A percentile compares a stretch with the other conserved stretches of the same genome.
phyloP scores from a whole-genome alignment of 2,113 vertebrate genomes.

The Penelope pileata region DNA sequence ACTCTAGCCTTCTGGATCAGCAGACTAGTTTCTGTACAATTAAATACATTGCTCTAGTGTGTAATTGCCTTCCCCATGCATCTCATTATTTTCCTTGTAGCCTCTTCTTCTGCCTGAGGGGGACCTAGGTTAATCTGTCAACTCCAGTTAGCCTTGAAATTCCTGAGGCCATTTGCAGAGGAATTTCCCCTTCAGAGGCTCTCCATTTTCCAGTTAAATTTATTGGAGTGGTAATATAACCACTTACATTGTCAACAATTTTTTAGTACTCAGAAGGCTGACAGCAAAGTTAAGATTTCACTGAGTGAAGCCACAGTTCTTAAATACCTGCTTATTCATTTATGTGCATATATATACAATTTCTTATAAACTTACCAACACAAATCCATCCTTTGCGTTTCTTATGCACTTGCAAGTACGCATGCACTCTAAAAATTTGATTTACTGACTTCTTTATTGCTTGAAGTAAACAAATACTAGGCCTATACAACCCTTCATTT shows the following conservation, averaged over 20 bases:
- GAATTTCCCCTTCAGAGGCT: conserved; percentile 43
- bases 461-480: neutral
- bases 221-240: neutral
- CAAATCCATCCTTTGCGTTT: neutral
- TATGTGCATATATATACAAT: neutral
- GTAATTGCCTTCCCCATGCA: conserved; percentile 43
- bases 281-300: neutral
- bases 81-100: conserved; percentile 61
- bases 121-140: conserved; percentile 60
- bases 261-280: neutral
- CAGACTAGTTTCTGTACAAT: conserved; percentile 34
- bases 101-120: conserved; percentile 53
- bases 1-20: conserved; percentile 23
- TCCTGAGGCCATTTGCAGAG: conserved; percentile 43
- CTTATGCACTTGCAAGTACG: neutral
- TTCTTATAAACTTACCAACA: neutral
- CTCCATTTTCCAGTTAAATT: neutral
- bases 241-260: neutral
- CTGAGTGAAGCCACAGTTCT: neutral
- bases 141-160: conserved; percentile 53
- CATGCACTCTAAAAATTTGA: neutral
- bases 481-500: neutral
- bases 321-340: neutral
- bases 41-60: conserved; percentile 33
- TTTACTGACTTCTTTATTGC: neutral